A percentile compares a stretch with the other conserved stretches of the same genome.
These are phyloP conservation scores for Mastigias papua DNA, from an alignment of 30 jellyfish, hydroid and myxozoan species.

Conservation along the genomic window DNA sequence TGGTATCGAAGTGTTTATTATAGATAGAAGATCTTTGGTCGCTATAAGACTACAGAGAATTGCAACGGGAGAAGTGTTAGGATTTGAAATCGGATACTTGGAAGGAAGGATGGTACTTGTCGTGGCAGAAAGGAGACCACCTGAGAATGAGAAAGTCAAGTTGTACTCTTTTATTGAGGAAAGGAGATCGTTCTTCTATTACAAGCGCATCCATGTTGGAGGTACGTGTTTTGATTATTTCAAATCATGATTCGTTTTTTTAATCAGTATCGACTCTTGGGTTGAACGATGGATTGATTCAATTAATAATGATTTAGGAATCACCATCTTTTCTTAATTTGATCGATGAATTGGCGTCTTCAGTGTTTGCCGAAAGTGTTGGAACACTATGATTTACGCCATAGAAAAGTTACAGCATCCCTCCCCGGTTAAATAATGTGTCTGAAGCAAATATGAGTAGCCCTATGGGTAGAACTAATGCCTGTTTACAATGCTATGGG, in stretches of 20 bases:
- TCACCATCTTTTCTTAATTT: too few relatives aligned
- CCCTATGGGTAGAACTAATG: too few relatives aligned
- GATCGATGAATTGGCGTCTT: too few relatives aligned
- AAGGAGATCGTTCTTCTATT: constrained; percentile 39
- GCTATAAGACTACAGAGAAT: constrained; percentile 45
- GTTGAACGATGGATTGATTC: not conserved
- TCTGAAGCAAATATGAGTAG: too few relatives aligned
- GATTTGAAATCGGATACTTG: constrained; percentile 53
- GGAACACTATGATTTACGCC: too few relatives aligned
- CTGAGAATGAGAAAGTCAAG: constrained; percentile 9
- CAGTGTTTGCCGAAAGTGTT: too few relatives aligned
- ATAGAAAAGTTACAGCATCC: too few relatives aligned
- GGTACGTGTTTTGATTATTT: constrained; percentile 13
- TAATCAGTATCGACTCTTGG: not conserved
- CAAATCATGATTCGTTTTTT: not conserved
- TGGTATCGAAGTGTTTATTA: constrained; percentile 30
- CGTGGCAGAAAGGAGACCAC: constrained; percentile 49
- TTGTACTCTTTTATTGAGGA: constrained; percentile 23
- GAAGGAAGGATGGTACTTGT: constrained; percentile 45
- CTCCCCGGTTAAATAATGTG: too few relatives aligned
- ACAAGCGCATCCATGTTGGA: constrained; percentile 43
- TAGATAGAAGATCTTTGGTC: constrained; percentile 38
- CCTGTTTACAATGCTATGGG: too few relatives aligned
- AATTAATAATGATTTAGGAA: too few relatives aligned
- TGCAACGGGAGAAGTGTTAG: constrained; percentile 30